Conservation (phyloP, 2,888 invertebrate genomes). For the Eueremaeus valkanovi region DNA sequence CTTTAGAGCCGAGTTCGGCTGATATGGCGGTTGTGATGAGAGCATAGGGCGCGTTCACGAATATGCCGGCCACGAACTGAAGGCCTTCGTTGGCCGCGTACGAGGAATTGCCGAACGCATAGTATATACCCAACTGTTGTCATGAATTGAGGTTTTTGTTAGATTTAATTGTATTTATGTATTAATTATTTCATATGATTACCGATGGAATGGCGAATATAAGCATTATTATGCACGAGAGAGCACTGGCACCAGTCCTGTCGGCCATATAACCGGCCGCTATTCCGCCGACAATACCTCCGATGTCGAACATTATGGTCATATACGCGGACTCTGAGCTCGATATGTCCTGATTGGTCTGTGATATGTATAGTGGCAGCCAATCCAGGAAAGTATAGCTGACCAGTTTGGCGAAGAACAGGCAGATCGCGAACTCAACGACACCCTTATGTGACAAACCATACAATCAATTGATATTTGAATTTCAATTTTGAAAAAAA, state of each 20-base stretch:
- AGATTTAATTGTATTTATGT: not conserved
- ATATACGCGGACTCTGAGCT: conserved; percentile 53
- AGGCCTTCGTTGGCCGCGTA: not conserved
- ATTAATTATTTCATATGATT: not conserved
- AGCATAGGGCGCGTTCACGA: conserved; percentile 93
- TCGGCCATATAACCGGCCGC: conserved; percentile 81
- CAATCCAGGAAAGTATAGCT: conserved; percentile 95
- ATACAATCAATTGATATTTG: no score
- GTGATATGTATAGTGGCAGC: conserved; percentile 83
- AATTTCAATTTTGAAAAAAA: no score
- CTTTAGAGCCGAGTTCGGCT: conserved; percentile 85
- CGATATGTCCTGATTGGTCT: conserved; percentile 70
- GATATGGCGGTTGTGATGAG: conserved; percentile 93
- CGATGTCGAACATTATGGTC: conserved; percentile 59
- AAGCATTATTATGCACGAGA: conserved; percentile 77
- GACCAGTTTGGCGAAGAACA: conserved; percentile 94
- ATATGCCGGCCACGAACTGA: conserved; percentile 51
- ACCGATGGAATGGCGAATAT: conserved; percentile 66
- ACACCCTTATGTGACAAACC: conserved; percentile 65
- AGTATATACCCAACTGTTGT: not conserved
- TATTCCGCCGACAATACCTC: conserved; percentile 83
- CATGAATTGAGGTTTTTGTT: not conserved
- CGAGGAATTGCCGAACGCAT: conserved; percentile 1
- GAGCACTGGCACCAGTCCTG: conserved; percentile 70
- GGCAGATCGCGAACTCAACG: conserved; percentile 79